phyloP scores from a whole-genome alignment of 2,797 vertebrate genomes.

The Chloroceryle amazona region DNA sequence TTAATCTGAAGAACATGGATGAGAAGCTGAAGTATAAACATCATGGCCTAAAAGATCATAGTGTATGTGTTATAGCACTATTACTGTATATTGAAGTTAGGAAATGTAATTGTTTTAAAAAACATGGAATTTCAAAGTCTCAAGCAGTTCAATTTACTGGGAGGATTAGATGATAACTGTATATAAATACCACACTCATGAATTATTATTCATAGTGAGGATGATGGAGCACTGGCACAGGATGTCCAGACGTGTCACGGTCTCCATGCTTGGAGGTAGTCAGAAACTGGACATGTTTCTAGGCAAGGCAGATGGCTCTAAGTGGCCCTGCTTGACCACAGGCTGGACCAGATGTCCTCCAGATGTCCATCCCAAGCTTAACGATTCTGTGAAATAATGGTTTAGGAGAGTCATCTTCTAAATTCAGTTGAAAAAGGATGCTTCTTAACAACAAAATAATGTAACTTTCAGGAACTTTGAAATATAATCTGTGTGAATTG shows the following conservation, averaged over 20 bases:
- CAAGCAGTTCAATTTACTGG: not conserved
- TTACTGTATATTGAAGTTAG: not conserved
- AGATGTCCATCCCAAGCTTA: not conserved
- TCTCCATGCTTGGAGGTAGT: not conserved
- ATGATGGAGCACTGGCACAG: fast-evolving
- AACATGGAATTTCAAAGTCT: not conserved
- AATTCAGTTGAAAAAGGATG: not conserved
- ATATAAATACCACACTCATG: fast-evolving
- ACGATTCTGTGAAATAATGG: not conserved
- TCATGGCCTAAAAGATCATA: not conserved
- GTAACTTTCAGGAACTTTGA: not conserved
- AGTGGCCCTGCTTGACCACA: not conserved
- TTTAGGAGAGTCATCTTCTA: not conserved
- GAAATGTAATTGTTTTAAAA: not conserved
- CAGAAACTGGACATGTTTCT: not conserved
- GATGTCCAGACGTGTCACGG: not conserved
- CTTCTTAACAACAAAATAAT: not conserved
- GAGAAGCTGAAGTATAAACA: not conserved
- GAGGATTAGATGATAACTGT: not conserved
- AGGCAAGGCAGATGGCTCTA: not conserved
- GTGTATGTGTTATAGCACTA: not conserved
- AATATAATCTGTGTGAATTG: not conserved
- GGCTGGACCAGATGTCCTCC: not conserved
- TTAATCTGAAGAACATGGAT: not conserved
- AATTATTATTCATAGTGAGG: not conserved